Base-by-base conservation (phyloP, 2,797 vertebrate species). In the Gallinago stenura region DNA sequence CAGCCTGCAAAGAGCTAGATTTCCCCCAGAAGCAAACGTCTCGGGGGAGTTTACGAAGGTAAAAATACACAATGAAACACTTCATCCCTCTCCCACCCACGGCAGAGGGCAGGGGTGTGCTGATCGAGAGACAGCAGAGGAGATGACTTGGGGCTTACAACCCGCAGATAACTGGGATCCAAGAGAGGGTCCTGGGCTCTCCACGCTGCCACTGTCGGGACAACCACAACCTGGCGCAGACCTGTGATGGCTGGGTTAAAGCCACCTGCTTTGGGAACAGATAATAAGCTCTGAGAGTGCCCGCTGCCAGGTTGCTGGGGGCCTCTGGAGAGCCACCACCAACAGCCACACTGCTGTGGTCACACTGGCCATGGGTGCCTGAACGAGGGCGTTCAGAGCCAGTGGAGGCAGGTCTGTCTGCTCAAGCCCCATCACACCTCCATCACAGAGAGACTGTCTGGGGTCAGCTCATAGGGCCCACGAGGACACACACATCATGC, bases 181-280 rank as follows among this genome's bases (percentile, higher is more conserved):
- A 8, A 11, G 26, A 48, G 66, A 69, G 19, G 45, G 19, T 65
- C 51, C 80, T 19, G 89, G 26, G 54, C 87, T 12, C 35, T 73
- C 56, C 65, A 4, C 9, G 0, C 56, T 22, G 71, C 58, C 25
- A 1, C 8, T 0, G 24, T 5, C 15, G 56, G 48, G 37, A 58
- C 66, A 45, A 6, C 19, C 66, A 6, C 65, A 22, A 12, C 95
- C 83, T 17, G 66, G 0, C 2, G 2, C 69, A 7, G 54, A 5
- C n/a, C 1, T 15, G 7, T 43, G 41, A 15, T 43, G 41, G 16
- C 41, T 43, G 41, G 41, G 4, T 43, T 14, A 2, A 2, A 41
- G 53, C 41, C 45, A 13, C 24, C 22, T 25, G 6, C 45, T 4
- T 35, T 41, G 68, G 79, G 83, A 62, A 1, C 24, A 53, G 92